These are phyloP conservation scores for Atopsyche davidsoni DNA, from an alignment of 1,140 invertebrate species.

Conservation along the genomic window DNA sequence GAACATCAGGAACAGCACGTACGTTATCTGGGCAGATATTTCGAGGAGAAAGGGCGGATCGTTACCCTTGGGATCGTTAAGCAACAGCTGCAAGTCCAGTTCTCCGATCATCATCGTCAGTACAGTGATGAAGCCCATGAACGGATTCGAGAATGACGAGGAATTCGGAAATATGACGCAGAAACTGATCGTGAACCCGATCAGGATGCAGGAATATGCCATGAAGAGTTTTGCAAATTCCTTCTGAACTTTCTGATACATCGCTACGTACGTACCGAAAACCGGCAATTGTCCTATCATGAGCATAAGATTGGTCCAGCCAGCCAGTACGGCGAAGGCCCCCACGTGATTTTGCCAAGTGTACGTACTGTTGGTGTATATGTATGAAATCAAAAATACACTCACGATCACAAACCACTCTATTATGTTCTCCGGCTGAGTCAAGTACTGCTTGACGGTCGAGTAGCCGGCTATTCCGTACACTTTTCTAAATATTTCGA, in stretches of 20 bases:
- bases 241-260: conserved; percentile 78
- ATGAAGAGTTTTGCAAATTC: conserved; percentile 78
- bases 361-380: conserved; percentile 68
- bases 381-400: conserved; percentile 73
- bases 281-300: conserved; percentile 80
- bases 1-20: conserved; percentile 66
- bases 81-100: conserved; percentile 62
- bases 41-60: conserved; percentile 57
- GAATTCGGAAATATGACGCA: conserved; percentile 79
- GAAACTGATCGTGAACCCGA: conserved; percentile 81
- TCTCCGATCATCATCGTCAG: conserved; percentile 89
- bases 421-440: conserved; percentile 75
- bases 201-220: conserved; percentile 75
- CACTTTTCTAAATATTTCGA: conserved; percentile 70
- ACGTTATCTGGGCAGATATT: conserved; percentile 66
- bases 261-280: conserved; percentile 80
- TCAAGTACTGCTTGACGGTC: conserved; percentile 69
- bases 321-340: conserved; percentile 74
- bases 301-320: conserved; percentile 81
- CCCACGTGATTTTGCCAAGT: conserved; percentile 78
- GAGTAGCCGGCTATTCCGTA: conserved; percentile 71
- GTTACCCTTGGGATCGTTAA: conserved; percentile 57
- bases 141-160: conserved; percentile 69
- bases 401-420: conserved; percentile 79
- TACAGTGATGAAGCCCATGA: conserved; percentile 74